A percentile compares a stretch with the other conserved stretches of the same genome.
phyloP scores from a whole-genome alignment of 1,140 invertebrate genomes.

The Sminthurides bifidus region DNA sequence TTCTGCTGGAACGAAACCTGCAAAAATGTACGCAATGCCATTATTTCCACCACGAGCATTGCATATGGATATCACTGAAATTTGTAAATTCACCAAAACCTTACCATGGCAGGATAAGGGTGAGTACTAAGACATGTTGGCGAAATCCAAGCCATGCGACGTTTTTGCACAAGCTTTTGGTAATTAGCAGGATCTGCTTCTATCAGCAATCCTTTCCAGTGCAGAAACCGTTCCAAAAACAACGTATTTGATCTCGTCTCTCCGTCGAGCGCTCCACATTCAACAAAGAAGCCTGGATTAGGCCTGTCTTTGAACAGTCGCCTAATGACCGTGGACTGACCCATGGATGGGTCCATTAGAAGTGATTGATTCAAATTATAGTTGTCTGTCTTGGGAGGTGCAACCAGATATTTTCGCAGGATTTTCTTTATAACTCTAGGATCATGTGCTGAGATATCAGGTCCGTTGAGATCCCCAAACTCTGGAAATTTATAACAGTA shows the following conservation, averaged over 20 bases:
- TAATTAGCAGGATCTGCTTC: conserved; percentile 17
- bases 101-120: conserved; percentile 10
- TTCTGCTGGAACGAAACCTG: conserved; percentile 10
- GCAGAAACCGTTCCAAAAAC: conserved; percentile 36
- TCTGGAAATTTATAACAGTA: conserved; percentile 1
- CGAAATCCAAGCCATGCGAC: conserved; percentile 2
- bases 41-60: not conserved
- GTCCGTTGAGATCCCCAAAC: conserved; percentile 11
- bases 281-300: conserved; percentile 39
- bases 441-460: not conserved
- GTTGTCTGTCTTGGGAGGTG: not conserved
- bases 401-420: not conserved
- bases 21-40: not conserved
- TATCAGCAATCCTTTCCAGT: conserved; percentile 12
- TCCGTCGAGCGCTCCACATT: conserved; percentile 44
- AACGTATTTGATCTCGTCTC: conserved; percentile 43
- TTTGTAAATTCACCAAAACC: not conserved
- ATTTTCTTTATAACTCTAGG: not conserved
- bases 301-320: not conserved
- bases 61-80: not conserved
- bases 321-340: conserved; percentile 4
- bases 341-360: conserved; percentile 5
- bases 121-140: conserved; percentile 2
- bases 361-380: conserved; percentile 1
- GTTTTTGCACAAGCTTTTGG: not conserved